Conservation (phyloP, 2,113 vertebrate genomes). For the Rhinichthys klamathensis region DNA sequence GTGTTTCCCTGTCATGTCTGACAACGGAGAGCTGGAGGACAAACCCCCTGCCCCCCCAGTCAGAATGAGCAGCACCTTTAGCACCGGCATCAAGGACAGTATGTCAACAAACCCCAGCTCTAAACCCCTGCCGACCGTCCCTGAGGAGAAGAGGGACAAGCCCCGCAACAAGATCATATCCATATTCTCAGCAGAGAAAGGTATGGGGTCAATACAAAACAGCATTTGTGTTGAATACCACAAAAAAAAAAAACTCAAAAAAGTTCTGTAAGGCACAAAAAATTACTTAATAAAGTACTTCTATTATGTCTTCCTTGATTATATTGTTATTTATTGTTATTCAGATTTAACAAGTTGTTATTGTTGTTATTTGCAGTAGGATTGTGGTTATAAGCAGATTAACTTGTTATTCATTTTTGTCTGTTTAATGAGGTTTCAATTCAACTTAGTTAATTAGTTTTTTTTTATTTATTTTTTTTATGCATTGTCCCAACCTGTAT, state of each 20-base stretch:
- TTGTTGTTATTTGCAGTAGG: neutral
- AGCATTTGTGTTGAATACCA: neutral
- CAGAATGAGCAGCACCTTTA: constrained; percentile 93
- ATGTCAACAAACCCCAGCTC: constrained; percentile 88
- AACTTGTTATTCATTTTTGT: neutral
- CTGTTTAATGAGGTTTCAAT: neutral
- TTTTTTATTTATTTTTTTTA: too few species aligned
- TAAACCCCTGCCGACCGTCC: constrained; percentile 93
- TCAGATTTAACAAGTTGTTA: neutral
- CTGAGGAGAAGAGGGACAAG: constrained; percentile 87
- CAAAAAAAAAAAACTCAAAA: neutral
- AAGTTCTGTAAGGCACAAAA: neutral
- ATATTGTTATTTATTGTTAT: neutral
- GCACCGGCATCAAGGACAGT: constrained; percentile 86
- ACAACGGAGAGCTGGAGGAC: constrained; percentile 92
- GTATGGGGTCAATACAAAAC: constrained; percentile 66
- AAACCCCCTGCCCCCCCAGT: constrained; percentile 97
- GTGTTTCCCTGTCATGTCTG: constrained; percentile 78
- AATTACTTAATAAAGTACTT: neutral
- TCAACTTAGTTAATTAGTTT: neutral
- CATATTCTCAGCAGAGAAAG: constrained; percentile 94
- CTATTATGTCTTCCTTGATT: neutral
- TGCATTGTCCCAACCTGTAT: neutral
- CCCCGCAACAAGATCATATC: constrained; percentile 94
- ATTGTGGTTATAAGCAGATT: neutral